These are phyloP conservation scores for Dromococcyx pavoninus DNA, from an alignment of 2,797 vertebrate genomes.

Conservation along the genomic window DNA sequence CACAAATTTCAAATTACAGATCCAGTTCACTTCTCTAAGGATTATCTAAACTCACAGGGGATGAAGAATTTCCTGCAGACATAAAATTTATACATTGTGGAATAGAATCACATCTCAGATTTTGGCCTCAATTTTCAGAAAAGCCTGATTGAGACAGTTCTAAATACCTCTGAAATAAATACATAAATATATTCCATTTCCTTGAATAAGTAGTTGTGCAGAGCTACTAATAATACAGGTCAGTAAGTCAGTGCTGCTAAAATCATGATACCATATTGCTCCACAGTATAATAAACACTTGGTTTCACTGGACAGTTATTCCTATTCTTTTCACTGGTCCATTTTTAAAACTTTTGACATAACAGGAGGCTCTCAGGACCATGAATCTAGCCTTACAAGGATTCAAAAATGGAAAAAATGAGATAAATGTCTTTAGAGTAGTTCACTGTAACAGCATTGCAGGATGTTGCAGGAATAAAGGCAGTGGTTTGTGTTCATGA, in stretches of 20 bases:
- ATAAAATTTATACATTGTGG: neutral
- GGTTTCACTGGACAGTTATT: neutral
- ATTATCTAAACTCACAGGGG: neutral
- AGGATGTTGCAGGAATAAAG: neutral
- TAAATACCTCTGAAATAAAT: neutral
- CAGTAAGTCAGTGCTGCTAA: neutral
- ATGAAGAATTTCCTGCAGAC: neutral
- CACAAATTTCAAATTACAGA: neutral
- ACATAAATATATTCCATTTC: neutral
- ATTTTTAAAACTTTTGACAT: neutral
- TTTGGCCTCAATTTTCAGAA: neutral
- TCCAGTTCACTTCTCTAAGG: neutral
- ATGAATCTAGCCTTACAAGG: neutral
- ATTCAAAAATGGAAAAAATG: neutral
- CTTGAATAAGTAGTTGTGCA: neutral
- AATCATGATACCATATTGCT: neutral
- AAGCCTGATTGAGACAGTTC: neutral
- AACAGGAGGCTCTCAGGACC: neutral
- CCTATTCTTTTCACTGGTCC: neutral
- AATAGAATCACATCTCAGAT: neutral
- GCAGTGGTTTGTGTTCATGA: neutral
- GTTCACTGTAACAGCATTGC: neutral
- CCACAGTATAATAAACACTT: neutral
- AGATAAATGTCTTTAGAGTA: neutral
- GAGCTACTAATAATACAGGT: neutral